Evolutionary conservation across 2,113 vertebrate species (phyloP), one percentile per base, ranked within the genome.

Genomic region (Cephalopterus ornatus): DNA sequence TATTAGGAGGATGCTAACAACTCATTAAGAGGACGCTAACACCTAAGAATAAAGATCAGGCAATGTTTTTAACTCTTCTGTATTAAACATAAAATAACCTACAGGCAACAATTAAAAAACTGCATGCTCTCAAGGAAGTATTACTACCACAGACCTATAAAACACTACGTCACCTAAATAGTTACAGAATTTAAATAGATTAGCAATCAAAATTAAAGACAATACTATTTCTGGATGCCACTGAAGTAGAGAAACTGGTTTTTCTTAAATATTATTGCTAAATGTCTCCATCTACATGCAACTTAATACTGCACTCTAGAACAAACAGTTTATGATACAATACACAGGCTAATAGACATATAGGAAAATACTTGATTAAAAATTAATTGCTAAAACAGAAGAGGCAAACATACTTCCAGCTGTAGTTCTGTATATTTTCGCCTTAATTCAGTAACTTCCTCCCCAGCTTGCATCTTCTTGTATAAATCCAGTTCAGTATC

Each of bases 401-500:
- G 47, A 96, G 30, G 85, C 11, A 95, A 95, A 98, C 97, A 82
- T 98, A 99, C 99, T 98, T 99, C 99, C 49, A 99, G 98, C 91
- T 99, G 99, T 77, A 99, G 98, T 93, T 99, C 99, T 78, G 99
- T 99, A 50, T 99, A 99, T 95, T 98, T 99, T 74, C 99, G 97
- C 96, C 99, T 98, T 92, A 99, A 98, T 97, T 99, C 97, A 86
- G 99, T 99, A n/a, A 99, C 99, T 97, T 99, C 99, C 93, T 99
- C 99, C 92, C 99, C 99, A 84, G 99, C 98, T 97, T 99, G 99
- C 95, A 98, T 98, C 98, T 99, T 99, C 97, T 99, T 99, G 97
- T 99, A 99, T 90, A 99, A 98, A 92, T 99, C 99, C 97, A 99
- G 96, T 97, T 99, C 99, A 67, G 99, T 98, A 94, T 99, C 99